Evolutionary conservation across 2,113 vertebrate genomes (phyloP).

Genomic region (Crotalus viridis): DNA sequence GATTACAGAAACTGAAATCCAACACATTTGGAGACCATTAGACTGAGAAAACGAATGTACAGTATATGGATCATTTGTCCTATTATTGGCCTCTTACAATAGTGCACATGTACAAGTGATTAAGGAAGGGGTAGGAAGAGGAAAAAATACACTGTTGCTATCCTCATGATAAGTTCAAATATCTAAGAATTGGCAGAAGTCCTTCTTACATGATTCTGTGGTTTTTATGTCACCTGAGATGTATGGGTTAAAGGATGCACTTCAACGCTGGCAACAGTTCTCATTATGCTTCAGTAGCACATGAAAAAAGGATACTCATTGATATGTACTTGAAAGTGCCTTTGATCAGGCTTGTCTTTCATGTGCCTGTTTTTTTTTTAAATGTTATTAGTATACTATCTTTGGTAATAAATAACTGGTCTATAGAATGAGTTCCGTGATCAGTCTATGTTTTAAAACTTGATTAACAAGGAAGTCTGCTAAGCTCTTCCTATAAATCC

Average conservation of each 20-base stretch:
- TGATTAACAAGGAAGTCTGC: slow-evolving; percentile 25
- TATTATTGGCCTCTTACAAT: neutral
- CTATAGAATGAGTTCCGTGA: neutral
- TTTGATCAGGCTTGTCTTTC: neutral
- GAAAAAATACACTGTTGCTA: neutral
- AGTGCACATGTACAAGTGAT: neutral
- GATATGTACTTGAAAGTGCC: neutral
- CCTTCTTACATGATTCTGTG: neutral
- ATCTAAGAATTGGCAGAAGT: neutral
- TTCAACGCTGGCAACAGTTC: neutral
- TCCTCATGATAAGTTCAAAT: neutral
- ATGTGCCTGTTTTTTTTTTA: neutral
- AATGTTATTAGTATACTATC: neutral
- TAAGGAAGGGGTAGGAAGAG: neutral
- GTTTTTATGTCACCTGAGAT: neutral
- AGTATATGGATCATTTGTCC: neutral
- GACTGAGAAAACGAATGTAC: neutral
- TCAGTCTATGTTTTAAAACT: slow-evolving; percentile 36
- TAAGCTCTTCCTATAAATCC: slow-evolving; percentile 24
- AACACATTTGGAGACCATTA: neutral
- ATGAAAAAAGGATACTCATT: neutral
- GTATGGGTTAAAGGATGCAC: neutral
- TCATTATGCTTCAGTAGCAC: neutral
- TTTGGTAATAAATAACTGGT: neutral
- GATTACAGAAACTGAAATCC: neutral